Evolutionary conservation across 1,140 invertebrate species (phyloP).

Genomic region (Portunus trituberculatus): DNA sequence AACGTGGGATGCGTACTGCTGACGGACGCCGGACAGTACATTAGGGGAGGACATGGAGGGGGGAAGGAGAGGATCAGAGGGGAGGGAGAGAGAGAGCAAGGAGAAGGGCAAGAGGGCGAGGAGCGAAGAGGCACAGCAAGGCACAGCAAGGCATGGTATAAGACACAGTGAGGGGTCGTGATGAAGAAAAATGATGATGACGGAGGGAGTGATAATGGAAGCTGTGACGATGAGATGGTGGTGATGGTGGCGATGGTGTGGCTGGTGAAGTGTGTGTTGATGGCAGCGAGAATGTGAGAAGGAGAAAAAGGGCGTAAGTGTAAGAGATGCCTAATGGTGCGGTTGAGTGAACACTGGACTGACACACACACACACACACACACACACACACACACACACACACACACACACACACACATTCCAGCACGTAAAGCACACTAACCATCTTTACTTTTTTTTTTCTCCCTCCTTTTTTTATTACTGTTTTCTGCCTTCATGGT

Average conservation of each 20-base stretch:
- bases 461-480: too few species aligned
- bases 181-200: not conserved
- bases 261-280: not conserved
- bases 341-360: too few species aligned
- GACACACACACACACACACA: too few species aligned
- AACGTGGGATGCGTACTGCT: not conserved
- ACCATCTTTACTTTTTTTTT: too few species aligned
- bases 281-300: not conserved
- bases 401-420: too few species aligned
- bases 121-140: too few species aligned
- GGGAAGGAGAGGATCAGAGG: not conserved
- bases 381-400: too few species aligned
- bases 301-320: not conserved
- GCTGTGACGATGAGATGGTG: not conserved
- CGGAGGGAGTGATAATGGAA: not conserved
- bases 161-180: not conserved
- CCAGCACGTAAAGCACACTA: too few species aligned
- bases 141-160: not conserved
- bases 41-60: not conserved
- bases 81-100: too few species aligned
- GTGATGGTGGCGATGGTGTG: not conserved
- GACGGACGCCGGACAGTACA: not conserved
- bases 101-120: too few species aligned
- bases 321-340: not conserved
- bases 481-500: too few species aligned